Base-by-base conservation (phyloP, 1,140 invertebrate genomes). In the Cydia fagiglandana region DNA sequence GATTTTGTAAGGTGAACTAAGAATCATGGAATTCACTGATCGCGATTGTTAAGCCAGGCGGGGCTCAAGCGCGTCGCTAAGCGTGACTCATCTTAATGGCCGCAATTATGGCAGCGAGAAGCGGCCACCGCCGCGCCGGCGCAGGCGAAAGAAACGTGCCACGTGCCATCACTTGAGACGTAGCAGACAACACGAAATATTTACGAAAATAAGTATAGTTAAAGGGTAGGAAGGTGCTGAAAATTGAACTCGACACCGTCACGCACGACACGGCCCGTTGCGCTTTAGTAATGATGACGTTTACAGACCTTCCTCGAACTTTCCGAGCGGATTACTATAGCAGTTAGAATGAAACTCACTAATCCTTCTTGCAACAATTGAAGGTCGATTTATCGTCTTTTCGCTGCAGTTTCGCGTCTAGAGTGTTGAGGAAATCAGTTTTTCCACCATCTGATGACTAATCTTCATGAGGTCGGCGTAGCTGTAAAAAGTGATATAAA, bases 61-160 rank as follows among this genome's bases (percentile, higher is more conserved):
- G 83, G 80, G 81, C 80, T 82, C 80, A 73, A 85, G 76, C 86
- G 85, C 84, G 83, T 88, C 89, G 88, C 79, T 86, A 85, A 91
- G 89, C 89, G 86, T 91, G 91, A 92, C 86, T 92, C 91, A 92
- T 90, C 85, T 89, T 91, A 91, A 92, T 90, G 78, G 86, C 80
- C 79, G 88, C 85, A 91, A 91, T 92, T 91, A 91, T 85, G 83
- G 82, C 80, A 80, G 83, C 77, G 77, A 84, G 77, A 81, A 80
- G 80, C 77, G 80, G 80, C 80, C 80, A 79, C 74, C 66, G 78
- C 76, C 80, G 83, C 66, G 78, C 76, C 80, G 83, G 73, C 79
- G 74, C 70, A 61, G 53, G 78, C 28, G 34, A 70, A 84, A 84
- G 84, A 84, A 81, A 80, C 79, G 77, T 81, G 83, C 82, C 82